phyloP scores from a whole-genome alignment of 2,797 vertebrate species.

The Diplodus sargus region DNA sequence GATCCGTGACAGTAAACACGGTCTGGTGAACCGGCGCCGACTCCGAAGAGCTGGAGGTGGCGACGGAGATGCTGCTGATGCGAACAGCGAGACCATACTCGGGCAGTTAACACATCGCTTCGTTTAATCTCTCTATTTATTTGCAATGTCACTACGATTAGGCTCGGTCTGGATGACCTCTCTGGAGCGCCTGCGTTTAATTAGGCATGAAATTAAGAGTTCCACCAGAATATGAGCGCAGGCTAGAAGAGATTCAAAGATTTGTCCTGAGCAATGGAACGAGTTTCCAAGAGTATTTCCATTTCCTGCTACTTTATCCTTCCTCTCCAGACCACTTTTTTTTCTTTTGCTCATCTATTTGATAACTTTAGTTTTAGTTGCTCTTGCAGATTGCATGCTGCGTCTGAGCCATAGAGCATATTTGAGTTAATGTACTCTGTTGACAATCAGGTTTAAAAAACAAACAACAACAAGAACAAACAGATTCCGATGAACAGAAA shows the following conservation, averaged over 20 bases:
- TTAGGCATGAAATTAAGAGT: background rate
- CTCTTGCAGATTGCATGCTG: no score
- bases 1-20: background rate
- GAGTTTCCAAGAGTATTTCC: background rate
- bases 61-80: background rate
- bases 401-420: no score
- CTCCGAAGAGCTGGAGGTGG: background rate
- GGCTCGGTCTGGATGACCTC: background rate
- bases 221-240: background rate
- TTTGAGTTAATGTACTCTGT: no score
- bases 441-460: no score
- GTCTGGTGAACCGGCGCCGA: conserved; percentile 11
- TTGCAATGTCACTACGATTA: background rate
- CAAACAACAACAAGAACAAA: no score
- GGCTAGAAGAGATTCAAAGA: background rate
- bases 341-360: no score
- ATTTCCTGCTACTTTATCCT: no score
- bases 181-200: no score
- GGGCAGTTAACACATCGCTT: background rate
- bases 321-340: no score
- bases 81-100: background rate
- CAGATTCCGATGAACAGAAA: no score
- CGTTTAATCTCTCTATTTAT: background rate
- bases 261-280: background rate
- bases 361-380: no score